These are phyloP conservation scores for Drosophila lini DNA, from an alignment of 1,140 invertebrate genomes.

Conservation along the genomic window DNA sequence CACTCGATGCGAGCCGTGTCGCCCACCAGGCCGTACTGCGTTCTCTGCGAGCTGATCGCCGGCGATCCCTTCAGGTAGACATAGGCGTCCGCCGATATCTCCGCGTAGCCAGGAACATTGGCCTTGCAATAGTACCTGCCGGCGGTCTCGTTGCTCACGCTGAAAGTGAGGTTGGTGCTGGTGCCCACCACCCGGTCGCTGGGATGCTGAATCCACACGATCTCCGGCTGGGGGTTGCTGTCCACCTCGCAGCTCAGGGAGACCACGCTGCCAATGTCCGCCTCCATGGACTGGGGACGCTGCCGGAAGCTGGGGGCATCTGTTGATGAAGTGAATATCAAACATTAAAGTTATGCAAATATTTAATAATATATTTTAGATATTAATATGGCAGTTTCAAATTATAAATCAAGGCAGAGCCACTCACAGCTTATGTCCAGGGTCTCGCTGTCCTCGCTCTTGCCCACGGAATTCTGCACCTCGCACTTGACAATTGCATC, in stretches of 20 bases:
- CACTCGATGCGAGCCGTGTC: slow-evolving; percentile 94
- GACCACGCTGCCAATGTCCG: slow-evolving; percentile 88
- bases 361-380: no score
- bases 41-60: slow-evolving; percentile 89
- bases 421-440: slow-evolving; percentile 90
- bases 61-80: slow-evolving; percentile 95
- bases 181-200: slow-evolving; percentile 88
- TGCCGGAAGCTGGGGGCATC: slow-evolving; percentile 88
- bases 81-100: slow-evolving; percentile 92
- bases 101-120: slow-evolving; percentile 92
- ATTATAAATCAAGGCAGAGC: neutral
- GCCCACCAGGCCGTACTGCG: slow-evolving; percentile 92
- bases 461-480: slow-evolving; percentile 91
- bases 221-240: slow-evolving; percentile 90
- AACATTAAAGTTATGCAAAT: neutral
- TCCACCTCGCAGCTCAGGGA: slow-evolving; percentile 91
- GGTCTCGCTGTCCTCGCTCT: slow-evolving; percentile 90
- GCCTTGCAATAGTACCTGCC: slow-evolving; percentile 96
- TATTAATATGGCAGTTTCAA: no score
- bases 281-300: slow-evolving; percentile 88
- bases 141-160: slow-evolving; percentile 90
- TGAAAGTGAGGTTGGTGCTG: slow-evolving; percentile 90
- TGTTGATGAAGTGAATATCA: neutral
- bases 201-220: slow-evolving; percentile 91
- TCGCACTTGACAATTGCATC: slow-evolving; percentile 92